Evolutionary conservation across 1,140 invertebrate species (phyloP), one percentile per base, ranked within the genome.

Genomic region (Stenopsyche tienmushanensis): DNA sequence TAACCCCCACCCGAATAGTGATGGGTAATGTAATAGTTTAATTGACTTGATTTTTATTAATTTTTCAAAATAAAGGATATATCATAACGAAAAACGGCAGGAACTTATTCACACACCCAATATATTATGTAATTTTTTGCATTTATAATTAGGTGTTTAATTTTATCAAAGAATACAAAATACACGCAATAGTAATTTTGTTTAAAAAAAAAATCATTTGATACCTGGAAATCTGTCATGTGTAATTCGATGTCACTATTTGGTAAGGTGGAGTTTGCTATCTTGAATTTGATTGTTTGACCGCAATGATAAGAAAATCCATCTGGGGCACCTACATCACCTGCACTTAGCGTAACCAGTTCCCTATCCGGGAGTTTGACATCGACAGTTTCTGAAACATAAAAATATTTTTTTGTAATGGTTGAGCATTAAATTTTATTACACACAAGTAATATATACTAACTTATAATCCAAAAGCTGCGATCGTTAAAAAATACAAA

Each of bases 271-370:
- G 29, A 5, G 5, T 34, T 34, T 50, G 23, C n/a, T n/a, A 8
- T n/a, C 9, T 5, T 20, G 23, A 23, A 53, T 1, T 17, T 20
- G 13, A 29, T 41, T 9, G 3, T 17, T n/a, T 57, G 53, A 39
- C 29, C 26, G 53, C 67, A 69, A 42, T 65, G 64, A 39, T 70
- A 70, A 18, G 68, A 70, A 58, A 70, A 70, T 39, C 59, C 59
- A 1, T 1, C 1, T 0, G 59, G 39, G 2, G 52, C 54, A 39
- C 55, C 44, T 5, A 50, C 18, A 23, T 58, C 63, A 1, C 15
- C 17, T 1, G 3, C 20, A 2, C 13, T 21, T 49, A 53, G 9
- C n/a, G 15, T 10, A 18, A 34, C 10, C 13, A n/a, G 5, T 9
- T 52, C 50, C 1, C 17, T 21, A 34, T 44, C 26, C 8, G n/a